These are phyloP conservation scores for Hemibagrus wyckioides DNA, from an alignment of 2,113 vertebrate species.

Conservation along the genomic window DNA sequence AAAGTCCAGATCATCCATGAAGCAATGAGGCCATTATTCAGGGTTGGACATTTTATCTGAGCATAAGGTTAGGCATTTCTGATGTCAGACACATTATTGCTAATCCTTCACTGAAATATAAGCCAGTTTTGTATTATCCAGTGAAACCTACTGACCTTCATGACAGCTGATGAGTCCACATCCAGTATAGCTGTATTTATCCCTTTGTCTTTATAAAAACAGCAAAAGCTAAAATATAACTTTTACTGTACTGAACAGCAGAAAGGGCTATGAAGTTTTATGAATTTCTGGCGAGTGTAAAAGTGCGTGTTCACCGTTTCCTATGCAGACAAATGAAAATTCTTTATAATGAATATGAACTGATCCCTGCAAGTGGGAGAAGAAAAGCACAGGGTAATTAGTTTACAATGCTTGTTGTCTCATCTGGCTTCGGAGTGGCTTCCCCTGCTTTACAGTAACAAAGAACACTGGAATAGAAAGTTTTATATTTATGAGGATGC, in stretches of 20 bases:
- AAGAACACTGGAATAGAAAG: conserved; percentile 58
- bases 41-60: background rate
- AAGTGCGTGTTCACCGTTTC: conserved; percentile 29
- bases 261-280: conserved; percentile 23
- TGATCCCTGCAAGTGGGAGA: conserved; percentile 48
- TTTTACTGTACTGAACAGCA: background rate
- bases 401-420: conserved; percentile 62
- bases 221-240: conserved; percentile 22
- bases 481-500: conserved; percentile 59
- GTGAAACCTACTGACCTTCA: background rate
- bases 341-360: conserved; percentile 49
- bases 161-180: conserved; percentile 1
- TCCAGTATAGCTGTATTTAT: background rate
- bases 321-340: conserved; percentile 30
- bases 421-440: conserved; percentile 52
- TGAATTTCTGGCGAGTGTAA: background rate
- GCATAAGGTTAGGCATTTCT: conserved; percentile 1
- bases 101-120: conserved; percentile 8
- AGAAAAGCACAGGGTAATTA: conserved; percentile 60
- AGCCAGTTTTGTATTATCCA: conserved; percentile 1
- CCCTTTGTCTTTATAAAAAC: background rate
- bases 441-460: conserved; percentile 57
- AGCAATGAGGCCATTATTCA: conserved; percentile 25
- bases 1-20: conserved; percentile 38
- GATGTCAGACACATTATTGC: conserved; percentile 12